Percentiles rank a stretch among this genome's conserved stretches.
Conservation (phyloP, 2,888 invertebrate genomes). For the Entomobrya proxima region DNA sequence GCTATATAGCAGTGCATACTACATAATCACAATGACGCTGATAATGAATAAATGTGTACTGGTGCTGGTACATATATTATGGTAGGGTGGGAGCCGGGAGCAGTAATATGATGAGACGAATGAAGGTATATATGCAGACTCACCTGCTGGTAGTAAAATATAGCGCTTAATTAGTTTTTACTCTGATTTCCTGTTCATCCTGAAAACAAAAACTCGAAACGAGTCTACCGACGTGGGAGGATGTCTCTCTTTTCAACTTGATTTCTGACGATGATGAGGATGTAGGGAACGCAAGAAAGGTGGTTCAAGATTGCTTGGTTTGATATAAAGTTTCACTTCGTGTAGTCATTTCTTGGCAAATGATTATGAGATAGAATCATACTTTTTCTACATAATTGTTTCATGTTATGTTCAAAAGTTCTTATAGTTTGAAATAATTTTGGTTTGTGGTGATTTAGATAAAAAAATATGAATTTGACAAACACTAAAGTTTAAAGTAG, state of each 20-base stretch:
- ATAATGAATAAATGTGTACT: too few relatives aligned
- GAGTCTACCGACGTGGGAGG: conserved; percentile 60
- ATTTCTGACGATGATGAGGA: conserved; percentile 31
- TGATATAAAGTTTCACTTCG: neutral
- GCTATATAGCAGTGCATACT: too few relatives aligned
- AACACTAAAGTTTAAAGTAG: too few relatives aligned
- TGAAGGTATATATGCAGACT: neutral
- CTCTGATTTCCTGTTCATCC: conserved; percentile 60
- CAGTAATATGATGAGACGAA: neutral
- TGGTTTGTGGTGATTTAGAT: too few relatives aligned
- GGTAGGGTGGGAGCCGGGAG: neutral
- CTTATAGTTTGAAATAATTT: too few relatives aligned
- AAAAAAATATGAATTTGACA: too few relatives aligned
- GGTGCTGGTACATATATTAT: too few relatives aligned
- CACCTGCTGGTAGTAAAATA: conserved; percentile 3
- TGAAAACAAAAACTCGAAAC: neutral
- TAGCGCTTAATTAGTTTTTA: conserved; percentile 54
- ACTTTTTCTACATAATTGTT: too few relatives aligned
- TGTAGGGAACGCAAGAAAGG: neutral
- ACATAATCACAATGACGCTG: too few relatives aligned
- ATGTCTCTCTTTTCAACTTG: conserved; percentile 39
- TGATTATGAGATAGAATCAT: too few relatives aligned
- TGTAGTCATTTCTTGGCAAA: too few relatives aligned
- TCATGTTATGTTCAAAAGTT: too few relatives aligned
- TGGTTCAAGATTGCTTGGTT: neutral